Base-by-base conservation (phyloP, 2,888 invertebrate species). In the Hirtodrosophila cameraria region DNA sequence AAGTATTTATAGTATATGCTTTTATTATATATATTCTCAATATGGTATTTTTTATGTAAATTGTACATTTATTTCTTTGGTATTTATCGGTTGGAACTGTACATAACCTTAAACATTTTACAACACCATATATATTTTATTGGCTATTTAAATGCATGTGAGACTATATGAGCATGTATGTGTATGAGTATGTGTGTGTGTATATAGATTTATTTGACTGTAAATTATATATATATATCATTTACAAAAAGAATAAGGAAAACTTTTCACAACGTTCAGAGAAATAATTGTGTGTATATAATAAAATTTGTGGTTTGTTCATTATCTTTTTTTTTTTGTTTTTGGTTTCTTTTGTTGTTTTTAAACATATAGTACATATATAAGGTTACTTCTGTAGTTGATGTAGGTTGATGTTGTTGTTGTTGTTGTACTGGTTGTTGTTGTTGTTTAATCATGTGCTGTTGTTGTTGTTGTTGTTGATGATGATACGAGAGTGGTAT, bases 91-190 rank as follows among this genome's bases (percentile, higher is more conserved):
- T 50, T 57, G 31, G 46, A 67, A 52, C 81, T 84, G 79, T 73
- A 83, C 84, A 79, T 72, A 69, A 48, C 46, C 57, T 59, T 62
- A 54, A 77, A 63, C 78, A 73, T 84, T n/a, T 80, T 84, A 84
- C 67, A 84, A 80, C 65, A 80, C 66, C 65, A 63, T 70, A 62
- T 33, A n/a, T 63, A 5, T 3, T 23, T 53, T 66, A 9, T 53
- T 68, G 46, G 43, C 43, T 69, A 63, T 61, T 74, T 76, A 65
- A 78, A 74, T 81, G 78, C 60, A 53, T 41, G 57, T 69, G 65
- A n/a, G n/a, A 66, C 20, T 42, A 50, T 48, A 49, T 38, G 62
- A 66, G 49, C 41, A 38, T 25, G 18, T 59, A 46, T 59, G 12
- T 46, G 33, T 50, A 18, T 57, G 18, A 53, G 20, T 58, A 8